Evolutionary conservation across 2,113 vertebrate species (phyloP), one percentile per base, ranked within the genome.

Genomic region (Gadus macrocephalus): DNA sequence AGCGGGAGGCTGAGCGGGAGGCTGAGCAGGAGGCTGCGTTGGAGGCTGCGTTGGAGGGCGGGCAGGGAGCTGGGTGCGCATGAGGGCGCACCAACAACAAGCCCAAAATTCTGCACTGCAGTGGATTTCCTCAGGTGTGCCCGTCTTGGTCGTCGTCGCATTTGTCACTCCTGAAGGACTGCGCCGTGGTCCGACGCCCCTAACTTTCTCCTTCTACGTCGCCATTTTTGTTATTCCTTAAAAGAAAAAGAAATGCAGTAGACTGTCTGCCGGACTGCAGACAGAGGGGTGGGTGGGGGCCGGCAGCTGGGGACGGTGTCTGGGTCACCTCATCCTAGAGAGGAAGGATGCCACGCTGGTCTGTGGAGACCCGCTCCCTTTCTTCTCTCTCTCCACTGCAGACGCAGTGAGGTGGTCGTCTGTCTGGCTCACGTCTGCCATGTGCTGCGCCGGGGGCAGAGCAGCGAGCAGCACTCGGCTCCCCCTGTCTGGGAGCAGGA

Each of bases 51-150:
- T 35, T 53, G 25, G 19, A 70, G 63, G 35, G 65, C 58, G 42
- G 11, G 53, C 56, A 65, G 9, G 20, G 62, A 78, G 67, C 1
- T 22, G 65, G 53, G 68, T 60, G 62, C 59, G 71, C 64, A 27
- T 49, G 5, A 22, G 75, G 82, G 3, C 20, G 31, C 63, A 42
- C 68, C 9, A 58, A 56, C 53, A 25, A 38, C 63, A 17, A 78
- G 75, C 63, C 72, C 71, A 70, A 75, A 75, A 77, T 62, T 70
- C 77, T 84, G 80, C 80, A 83, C 71, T 84, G 81, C 77, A 78
- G 81, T 75, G 78, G 72, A 73, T 79, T 69, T 19, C 28, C 72
- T 74, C 76, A 74, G 68, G 76, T 81, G 80, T 81, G 78, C 74
- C 75, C 71, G 66, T 42, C 65, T 6, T 11, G 6, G 42, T 2